Conservation (phyloP, 2,113 vertebrate genomes). For the Copsychus sechellarum region DNA sequence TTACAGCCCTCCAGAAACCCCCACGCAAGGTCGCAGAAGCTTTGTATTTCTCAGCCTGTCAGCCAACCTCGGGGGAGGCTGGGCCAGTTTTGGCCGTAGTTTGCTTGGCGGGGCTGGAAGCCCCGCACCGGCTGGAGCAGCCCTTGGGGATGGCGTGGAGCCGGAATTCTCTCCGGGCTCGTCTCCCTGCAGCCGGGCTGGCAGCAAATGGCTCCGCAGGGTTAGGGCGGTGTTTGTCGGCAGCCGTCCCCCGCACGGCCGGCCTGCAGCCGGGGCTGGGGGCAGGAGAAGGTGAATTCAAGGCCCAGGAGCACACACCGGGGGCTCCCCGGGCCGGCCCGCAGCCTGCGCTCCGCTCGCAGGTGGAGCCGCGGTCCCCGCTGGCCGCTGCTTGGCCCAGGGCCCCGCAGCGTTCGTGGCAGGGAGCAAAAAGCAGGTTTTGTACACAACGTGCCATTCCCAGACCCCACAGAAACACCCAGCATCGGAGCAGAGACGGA, state of each 20-base stretch:
- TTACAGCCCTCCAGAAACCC: background rate
- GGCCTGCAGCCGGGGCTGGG: background rate
- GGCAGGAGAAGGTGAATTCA: background rate
- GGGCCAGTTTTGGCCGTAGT: background rate
- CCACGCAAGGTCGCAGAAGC: background rate
- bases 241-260: accelerated
- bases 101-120: background rate
- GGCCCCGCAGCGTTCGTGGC: background rate
- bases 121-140: accelerated
- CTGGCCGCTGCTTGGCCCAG: background rate
- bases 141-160: no score
- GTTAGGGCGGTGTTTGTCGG: no score
- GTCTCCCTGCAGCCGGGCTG: background rate
- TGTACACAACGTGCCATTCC: accelerated
- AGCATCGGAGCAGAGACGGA: accelerated
- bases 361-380: no score
- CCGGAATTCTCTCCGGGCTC: accelerated
- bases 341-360: no score
- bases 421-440: background rate
- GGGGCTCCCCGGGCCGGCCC: background rate
- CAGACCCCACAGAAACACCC: background rate
- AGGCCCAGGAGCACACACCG: accelerated
- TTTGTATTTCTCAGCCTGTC: background rate
- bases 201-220: background rate
- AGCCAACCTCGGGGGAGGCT: background rate